These are phyloP conservation scores for Cylloceria caligata DNA, from an alignment of 2,888 invertebrate genomes.

Conservation along the genomic window DNA sequence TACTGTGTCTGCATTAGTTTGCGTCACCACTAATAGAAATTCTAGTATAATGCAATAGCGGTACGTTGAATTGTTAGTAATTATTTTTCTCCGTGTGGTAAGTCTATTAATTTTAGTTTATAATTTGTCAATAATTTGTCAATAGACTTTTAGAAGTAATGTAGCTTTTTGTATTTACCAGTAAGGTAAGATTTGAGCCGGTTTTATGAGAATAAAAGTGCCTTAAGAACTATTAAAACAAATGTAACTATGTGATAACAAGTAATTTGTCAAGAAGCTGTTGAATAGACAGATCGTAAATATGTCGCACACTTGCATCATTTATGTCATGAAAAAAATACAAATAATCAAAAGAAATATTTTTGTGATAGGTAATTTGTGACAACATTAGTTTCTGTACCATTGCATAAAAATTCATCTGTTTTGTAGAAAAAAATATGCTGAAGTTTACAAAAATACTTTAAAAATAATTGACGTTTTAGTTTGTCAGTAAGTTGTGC, in stretches of 20 bases:
- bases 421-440: no score
- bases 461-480: no score
- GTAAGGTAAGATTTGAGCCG: neutral
- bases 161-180: slow-evolving; percentile 15
- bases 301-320: no score
- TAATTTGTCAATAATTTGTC: neutral
- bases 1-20: no score
- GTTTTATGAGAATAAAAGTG: neutral
- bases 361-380: neutral
- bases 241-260: slow-evolving; percentile 13
- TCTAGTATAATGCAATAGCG: no score
- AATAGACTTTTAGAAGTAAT: neutral
- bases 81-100: neutral
- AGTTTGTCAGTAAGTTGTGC: no score
- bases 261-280: neutral
- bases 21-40: no score
- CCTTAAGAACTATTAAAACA: neutral
- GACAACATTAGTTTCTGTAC: no score
- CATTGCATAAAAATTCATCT: no score
- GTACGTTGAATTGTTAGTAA: no score
- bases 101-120: neutral
- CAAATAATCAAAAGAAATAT: neutral
- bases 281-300: neutral
- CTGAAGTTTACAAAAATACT: no score
- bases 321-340: neutral